Conservation (phyloP, 2,888 invertebrate species). For the Nomada hirtipes region DNA sequence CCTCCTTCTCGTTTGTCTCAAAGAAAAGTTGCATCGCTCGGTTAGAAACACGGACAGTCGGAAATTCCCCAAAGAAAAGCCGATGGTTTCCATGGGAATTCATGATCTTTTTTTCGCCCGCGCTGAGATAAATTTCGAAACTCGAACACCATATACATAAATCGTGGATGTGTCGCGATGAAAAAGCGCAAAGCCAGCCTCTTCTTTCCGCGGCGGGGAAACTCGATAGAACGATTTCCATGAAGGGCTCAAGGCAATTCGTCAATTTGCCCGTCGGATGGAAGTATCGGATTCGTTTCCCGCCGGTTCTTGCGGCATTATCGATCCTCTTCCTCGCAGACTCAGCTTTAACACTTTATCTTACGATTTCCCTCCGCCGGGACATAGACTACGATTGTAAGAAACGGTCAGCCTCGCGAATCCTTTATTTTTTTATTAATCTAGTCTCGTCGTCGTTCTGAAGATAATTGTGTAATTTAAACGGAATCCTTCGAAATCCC, state of each 20-base stretch:
- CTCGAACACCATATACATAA: slow-evolving; percentile 52
- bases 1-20: neutral
- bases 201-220: slow-evolving; percentile 23
- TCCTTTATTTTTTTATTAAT: too few relatives aligned
- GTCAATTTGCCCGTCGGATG: slow-evolving; percentile 44
- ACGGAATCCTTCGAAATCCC: too few relatives aligned
- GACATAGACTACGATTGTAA: too few relatives aligned
- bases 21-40: slow-evolving; percentile 3
- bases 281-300: slow-evolving; percentile 14
- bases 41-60: neutral
- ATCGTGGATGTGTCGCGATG: slow-evolving; percentile 31
- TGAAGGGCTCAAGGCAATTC: slow-evolving; percentile 47
- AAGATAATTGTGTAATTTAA: too few relatives aligned
- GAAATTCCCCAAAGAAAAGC: neutral
- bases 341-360: neutral
- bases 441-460: too few relatives aligned
- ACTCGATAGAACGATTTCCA: slow-evolving; percentile 43
- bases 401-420: too few relatives aligned
- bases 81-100: slow-evolving; percentile 10
- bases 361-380: too few relatives aligned
- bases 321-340: slow-evolving; percentile 27
- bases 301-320: slow-evolving; percentile 19
- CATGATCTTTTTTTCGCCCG: slow-evolving; percentile 18
- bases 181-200: neutral
- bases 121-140: neutral